Conservation (phyloP, 2,888 invertebrate genomes). For the Chymomyza caudatula region DNA sequence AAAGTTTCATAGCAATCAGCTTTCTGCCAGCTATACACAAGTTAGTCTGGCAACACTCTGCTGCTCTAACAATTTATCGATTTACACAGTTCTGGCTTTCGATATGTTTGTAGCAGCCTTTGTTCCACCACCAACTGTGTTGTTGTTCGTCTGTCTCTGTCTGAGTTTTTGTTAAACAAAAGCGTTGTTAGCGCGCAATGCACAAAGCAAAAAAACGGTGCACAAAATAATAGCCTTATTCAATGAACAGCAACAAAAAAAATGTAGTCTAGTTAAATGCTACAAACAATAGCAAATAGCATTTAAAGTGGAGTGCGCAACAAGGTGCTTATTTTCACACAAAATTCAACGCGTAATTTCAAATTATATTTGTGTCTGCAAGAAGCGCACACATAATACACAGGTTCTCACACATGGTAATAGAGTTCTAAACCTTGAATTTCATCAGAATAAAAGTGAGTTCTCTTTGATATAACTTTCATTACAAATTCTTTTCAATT, state of each 20-base stretch:
- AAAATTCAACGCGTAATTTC: constrained; percentile 17
- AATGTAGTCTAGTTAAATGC: constrained; percentile 41
- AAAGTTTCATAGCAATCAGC: background rate
- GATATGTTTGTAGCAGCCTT: constrained; percentile 21
- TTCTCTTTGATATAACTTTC: background rate
- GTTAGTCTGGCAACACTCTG: constrained; percentile 26
- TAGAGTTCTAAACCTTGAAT: background rate
- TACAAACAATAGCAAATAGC: constrained; percentile 11
- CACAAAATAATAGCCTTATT: constrained; percentile 27
- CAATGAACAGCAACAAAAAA: constrained; percentile 32
- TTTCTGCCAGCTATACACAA: background rate
- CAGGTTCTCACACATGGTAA: background rate
- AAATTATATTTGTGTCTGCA: constrained; percentile 9
- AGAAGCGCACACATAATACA: background rate
- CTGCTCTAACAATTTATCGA: background rate
- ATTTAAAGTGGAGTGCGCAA: constrained; percentile 1
- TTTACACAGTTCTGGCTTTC: background rate
- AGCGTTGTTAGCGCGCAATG: constrained; percentile 67
- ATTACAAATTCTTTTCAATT: background rate
- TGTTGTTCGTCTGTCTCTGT: constrained; percentile 61
- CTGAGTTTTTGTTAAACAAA: constrained; percentile 51
- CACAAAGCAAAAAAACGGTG: constrained; percentile 35
- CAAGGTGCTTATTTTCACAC: background rate
- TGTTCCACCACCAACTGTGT: constrained; percentile 45
- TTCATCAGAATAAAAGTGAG: background rate